Base-by-base conservation (phyloP, 2,888 invertebrate genomes). In the Drosophila merina region DNA sequence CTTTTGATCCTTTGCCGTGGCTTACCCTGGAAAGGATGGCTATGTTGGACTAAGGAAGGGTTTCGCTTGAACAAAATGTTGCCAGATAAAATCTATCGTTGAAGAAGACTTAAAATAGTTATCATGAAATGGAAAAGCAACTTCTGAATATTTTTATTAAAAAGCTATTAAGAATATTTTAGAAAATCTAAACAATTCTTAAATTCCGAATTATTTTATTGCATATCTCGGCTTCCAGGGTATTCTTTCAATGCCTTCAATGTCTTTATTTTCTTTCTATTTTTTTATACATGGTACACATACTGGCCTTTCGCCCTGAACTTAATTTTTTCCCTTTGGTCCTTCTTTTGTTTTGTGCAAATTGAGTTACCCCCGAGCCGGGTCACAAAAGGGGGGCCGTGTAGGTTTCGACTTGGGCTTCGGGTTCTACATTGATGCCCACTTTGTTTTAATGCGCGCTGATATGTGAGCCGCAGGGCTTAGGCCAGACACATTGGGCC, bases 401-500 rank as follows among this genome's bases (percentile, higher is more conserved):
- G 54, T 54, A 48, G 56, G 40, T 52, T 58, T 64, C 66, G 54
- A 68, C 62, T 51, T 63, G 54, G 57, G 59, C 59, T 77, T 58
- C 67, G 71, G 62, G 47, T 72, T 77, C 83, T 83, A 86, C 88
- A 88, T 88, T 83, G 83, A 88, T 88, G 88, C 84, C 80, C 88
- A 86, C 86, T 84, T 84, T 86, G 86, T 80, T 86, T 86, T 86
- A 88, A 84, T 88, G 84, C 85, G 78, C 75, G 74, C 81, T 86
- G 88, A 84, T 86, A 84, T 83, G 84, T 84, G 83, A 82, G 83
- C 83, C 83, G 72, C 74, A 74, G 77, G 83, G 82, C 86, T 82
- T 81, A 82, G 72, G 57, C 87, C 81, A 67, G 72, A 67, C 73
- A 67, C 52, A 59, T 42, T 42, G 30, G 36, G 30, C 36, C 50